These are phyloP conservation scores for Stictonetta naevosa DNA, from an alignment of 2,113 vertebrate genomes.

Conservation along the genomic window DNA sequence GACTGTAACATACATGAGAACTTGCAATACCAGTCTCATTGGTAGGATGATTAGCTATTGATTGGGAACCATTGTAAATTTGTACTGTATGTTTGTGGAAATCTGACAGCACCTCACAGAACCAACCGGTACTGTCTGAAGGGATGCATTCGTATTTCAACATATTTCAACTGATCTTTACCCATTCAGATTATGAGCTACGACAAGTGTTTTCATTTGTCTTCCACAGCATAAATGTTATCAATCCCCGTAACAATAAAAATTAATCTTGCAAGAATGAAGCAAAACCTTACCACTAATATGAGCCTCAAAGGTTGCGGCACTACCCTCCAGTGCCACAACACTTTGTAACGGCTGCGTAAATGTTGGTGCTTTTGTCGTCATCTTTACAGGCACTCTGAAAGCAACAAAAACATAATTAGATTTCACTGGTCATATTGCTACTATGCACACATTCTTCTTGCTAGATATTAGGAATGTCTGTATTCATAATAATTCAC, in stretches of 20 bases:
- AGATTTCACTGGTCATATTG: background rate
- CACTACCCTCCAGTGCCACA: conserved; percentile 99
- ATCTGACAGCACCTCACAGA: background rate
- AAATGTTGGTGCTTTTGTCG: conserved; percentile 94
- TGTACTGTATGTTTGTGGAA: background rate
- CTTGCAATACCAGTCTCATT: background rate
- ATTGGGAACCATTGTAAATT: background rate
- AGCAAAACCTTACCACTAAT: conserved; percentile 90
- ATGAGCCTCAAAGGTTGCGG: conserved; percentile 98
- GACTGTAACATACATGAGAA: background rate
- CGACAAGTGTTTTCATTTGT: rapidly evolving
- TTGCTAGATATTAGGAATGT: background rate
- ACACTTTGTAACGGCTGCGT: conserved; percentile 96
- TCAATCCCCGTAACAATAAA: background rate
- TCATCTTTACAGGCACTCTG: conserved; percentile 94
- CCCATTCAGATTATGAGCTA: background rate
- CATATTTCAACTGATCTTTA: background rate
- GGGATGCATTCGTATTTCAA: background rate
- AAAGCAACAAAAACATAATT: conserved; percentile 54
- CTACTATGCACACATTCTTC: background rate
- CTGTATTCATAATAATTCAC: background rate
- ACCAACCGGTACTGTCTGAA: background rate
- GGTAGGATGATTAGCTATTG: background rate
- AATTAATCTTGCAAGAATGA: background rate
- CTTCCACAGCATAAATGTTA: background rate